Evolutionary conservation across 2,113 vertebrate species (phyloP).

Genomic region (Chaetorhynchus papuensis): DNA sequence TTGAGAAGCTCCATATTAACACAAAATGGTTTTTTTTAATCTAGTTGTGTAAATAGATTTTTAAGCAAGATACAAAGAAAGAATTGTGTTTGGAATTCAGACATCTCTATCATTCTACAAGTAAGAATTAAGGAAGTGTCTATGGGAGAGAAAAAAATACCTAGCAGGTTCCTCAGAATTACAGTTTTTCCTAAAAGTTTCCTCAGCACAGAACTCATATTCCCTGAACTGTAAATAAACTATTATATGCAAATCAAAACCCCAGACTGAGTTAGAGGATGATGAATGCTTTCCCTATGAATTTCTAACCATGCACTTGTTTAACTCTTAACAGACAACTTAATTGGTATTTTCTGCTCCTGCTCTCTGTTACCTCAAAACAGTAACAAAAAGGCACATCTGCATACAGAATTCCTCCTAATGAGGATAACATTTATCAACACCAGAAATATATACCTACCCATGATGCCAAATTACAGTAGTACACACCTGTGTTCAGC

Average conservation of each 20-base stretch:
- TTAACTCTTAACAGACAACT: not conserved
- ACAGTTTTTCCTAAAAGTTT: not conserved
- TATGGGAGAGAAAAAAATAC: not conserved
- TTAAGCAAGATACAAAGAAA: not conserved
- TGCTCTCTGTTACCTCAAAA: not conserved
- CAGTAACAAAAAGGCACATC: not conserved
- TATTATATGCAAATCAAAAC: not conserved
- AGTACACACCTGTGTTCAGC: not conserved
- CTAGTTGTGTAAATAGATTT: not conserved
- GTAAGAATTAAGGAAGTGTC: not conserved
- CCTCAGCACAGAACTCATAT: not conserved
- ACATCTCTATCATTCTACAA: not conserved
- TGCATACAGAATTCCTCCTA: not conserved
- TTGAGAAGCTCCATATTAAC: not conserved
- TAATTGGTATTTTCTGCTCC: not conserved
- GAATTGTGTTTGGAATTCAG: not conserved
- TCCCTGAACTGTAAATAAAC: not conserved
- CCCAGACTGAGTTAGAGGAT: not conserved
- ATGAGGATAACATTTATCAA: not conserved
- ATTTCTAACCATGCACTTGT: not conserved
- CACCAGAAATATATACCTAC: not conserved
- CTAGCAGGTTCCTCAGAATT: not conserved
- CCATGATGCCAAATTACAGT: accelerated
- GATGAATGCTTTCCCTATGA: not conserved
- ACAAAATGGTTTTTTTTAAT: not conserved